Evolutionary conservation across 2,888 invertebrate genomes (phyloP).

Genomic region (Ypsolopha scabrella): DNA sequence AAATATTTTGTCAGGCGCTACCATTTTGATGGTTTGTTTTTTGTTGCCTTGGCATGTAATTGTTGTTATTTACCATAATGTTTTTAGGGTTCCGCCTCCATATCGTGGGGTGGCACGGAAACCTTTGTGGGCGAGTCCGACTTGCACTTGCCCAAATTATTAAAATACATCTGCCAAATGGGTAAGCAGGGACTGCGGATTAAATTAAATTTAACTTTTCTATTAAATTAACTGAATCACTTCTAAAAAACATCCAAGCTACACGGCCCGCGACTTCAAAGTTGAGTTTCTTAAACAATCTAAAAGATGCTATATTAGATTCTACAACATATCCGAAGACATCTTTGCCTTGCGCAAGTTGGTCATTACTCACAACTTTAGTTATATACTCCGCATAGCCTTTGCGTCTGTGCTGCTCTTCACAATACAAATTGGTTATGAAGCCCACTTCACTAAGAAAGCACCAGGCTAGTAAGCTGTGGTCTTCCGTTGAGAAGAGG

Average conservation of each 20-base stretch:
- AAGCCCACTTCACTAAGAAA: constrained; percentile 8
- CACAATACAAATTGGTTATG: constrained; percentile 9
- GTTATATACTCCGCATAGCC: constrained; percentile 10
- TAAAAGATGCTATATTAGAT: constrained; percentile 15
- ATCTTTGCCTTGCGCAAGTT: constrained; percentile 15
- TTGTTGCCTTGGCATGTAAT: too few species aligned
- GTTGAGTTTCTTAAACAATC: constrained; percentile 17
- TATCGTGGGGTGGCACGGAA: too few species aligned
- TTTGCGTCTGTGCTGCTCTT: constrained; percentile 9
- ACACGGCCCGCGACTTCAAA: constrained; percentile 14
- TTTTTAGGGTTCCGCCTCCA: too few species aligned
- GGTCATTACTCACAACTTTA: constrained; percentile 15
- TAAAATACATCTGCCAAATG: too few species aligned
- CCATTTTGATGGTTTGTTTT: too few species aligned
- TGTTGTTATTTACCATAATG: too few species aligned
- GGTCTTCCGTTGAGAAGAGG: constrained; percentile 14
- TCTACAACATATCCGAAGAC: constrained; percentile 17
- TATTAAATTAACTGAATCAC: not conserved
- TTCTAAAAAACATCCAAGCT: constrained; percentile 14
- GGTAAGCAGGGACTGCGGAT: too few species aligned
- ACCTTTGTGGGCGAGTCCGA: too few species aligned
- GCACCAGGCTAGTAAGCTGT: constrained; percentile 13
- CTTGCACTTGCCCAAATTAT: too few species aligned
- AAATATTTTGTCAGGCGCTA: too few species aligned
- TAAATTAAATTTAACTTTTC: too few species aligned